Evolutionary conservation across 2,113 vertebrate genomes (phyloP).

Genomic region (Crotalus horridus): DNA sequence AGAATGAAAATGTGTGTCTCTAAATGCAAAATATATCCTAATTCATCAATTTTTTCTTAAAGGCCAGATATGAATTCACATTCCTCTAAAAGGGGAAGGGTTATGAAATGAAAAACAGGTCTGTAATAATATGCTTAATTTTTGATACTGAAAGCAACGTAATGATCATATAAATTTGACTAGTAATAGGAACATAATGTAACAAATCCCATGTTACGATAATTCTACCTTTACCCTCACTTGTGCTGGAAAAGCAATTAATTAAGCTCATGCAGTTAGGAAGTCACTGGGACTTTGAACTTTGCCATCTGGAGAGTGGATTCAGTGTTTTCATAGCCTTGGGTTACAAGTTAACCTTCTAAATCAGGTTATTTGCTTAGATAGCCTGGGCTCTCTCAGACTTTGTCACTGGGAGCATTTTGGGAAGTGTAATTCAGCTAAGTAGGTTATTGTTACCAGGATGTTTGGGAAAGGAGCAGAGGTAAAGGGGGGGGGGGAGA

Average conservation of each 20-base stretch:
- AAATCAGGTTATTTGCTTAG: slow-evolving; percentile 61
- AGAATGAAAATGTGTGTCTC: background rate
- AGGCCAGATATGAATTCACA: background rate
- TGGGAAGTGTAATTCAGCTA: slow-evolving; percentile 30
- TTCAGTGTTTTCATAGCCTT: slow-evolving; percentile 55
- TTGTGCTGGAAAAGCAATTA: slow-evolving; percentile 70
- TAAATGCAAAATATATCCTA: background rate
- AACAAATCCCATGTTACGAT: slow-evolving; percentile 57
- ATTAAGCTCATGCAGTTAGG: slow-evolving; percentile 57
- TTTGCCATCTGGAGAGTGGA: slow-evolving; percentile 67
- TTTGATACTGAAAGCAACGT: background rate
- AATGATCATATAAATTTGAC: slow-evolving; percentile 50
- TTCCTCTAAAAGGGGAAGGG: background rate
- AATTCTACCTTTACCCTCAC: slow-evolving; percentile 64
- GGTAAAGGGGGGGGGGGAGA: rapidly evolving
- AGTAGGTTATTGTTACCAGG: slow-evolving; percentile 14
- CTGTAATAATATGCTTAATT: background rate
- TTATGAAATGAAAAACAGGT: background rate
- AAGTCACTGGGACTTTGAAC: slow-evolving; percentile 67
- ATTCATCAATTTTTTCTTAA: background rate
- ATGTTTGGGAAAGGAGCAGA: slow-evolving; percentile 8
- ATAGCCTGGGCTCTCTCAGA: slow-evolving; percentile 42
- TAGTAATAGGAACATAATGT: slow-evolving; percentile 62
- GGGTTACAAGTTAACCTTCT: slow-evolving; percentile 65
- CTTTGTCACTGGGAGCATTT: slow-evolving; percentile 47